Evolutionary conservation across 2,888 invertebrate species (phyloP).

Genomic region (Apamea crenata): DNA sequence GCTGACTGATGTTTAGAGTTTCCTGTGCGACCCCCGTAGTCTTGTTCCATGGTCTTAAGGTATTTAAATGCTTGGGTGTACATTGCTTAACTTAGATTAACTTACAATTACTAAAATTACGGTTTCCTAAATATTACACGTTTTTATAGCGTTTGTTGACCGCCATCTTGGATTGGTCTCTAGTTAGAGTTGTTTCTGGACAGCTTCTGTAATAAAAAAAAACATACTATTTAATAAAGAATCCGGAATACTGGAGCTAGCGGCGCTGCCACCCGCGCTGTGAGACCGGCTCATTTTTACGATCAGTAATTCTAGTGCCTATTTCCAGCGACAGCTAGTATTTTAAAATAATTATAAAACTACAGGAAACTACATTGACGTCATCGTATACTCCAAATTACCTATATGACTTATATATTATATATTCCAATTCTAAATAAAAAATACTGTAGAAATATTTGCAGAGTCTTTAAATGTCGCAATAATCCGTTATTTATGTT

Average conservation of each 20-base stretch:
- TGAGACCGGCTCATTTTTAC: slow-evolving; percentile 61
- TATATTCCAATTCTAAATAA: slow-evolving; percentile 67
- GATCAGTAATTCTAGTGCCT: slow-evolving; percentile 57
- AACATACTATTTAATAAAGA: slow-evolving; percentile 38
- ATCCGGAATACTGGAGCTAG: slow-evolving; percentile 12
- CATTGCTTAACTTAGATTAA: slow-evolving; percentile 80
- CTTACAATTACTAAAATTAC: slow-evolving; percentile 87
- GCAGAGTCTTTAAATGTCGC: slow-evolving; percentile 75
- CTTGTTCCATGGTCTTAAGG: slow-evolving; percentile 68
- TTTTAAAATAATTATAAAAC: slow-evolving; percentile 71
- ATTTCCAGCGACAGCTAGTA: slow-evolving; percentile 66
- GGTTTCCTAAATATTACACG: slow-evolving; percentile 84
- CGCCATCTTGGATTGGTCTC: slow-evolving; percentile 83
- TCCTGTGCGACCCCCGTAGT: slow-evolving; percentile 44
- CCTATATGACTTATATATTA: slow-evolving; percentile 67
- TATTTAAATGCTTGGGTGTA: slow-evolving; percentile 87
- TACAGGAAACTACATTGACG: slow-evolving; percentile 71
- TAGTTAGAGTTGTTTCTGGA: slow-evolving; percentile 75
- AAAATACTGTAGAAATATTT: slow-evolving; percentile 70
- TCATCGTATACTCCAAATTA: slow-evolving; percentile 70
- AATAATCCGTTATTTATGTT: slow-evolving; percentile 80
- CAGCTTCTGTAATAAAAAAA: slow-evolving; percentile 81
- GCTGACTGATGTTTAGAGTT: slow-evolving; percentile 54
- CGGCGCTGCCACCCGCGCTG: neutral
- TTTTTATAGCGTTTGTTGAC: slow-evolving; percentile 78